These are phyloP conservation scores for Vanessa cardui DNA, from an alignment of 2,888 invertebrate species.

Conservation along the genomic window DNA sequence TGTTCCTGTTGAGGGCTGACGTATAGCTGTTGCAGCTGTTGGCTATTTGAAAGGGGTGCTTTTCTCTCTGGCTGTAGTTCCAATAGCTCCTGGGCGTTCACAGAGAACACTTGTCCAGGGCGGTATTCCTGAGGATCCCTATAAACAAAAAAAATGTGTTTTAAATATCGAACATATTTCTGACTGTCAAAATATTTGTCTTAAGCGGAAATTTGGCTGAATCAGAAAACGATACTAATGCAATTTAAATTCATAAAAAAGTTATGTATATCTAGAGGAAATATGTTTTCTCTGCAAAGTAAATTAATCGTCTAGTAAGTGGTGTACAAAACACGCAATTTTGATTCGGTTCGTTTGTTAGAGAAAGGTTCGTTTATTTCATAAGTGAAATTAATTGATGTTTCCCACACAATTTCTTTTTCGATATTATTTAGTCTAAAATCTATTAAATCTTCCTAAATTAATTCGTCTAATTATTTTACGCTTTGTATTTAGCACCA, in stretches of 20 bases:
- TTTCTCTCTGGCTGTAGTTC: conserved; percentile 74
- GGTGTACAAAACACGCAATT: conserved; percentile 36
- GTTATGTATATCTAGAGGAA: conserved; percentile 19
- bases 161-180: too few relatives aligned
- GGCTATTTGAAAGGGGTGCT: conserved; percentile 59
- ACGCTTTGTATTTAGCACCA: too few relatives aligned
- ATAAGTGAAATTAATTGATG: conserved; percentile 39
- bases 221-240: not conserved
- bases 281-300: conserved; percentile 25
- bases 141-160: too few relatives aligned
- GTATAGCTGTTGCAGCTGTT: conserved; percentile 69
- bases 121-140: conserved; percentile 63
- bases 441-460: not conserved
- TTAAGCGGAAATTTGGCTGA: not conserved
- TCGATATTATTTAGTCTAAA: conserved; percentile 21
- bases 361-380: conserved; percentile 39
- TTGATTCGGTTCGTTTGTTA: conserved; percentile 39
- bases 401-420: conserved; percentile 38
- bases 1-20: conserved; percentile 64
- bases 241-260: conserved; percentile 5
- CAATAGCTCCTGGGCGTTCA: conserved; percentile 69
- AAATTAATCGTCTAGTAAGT: conserved; percentile 32
- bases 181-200: too few relatives aligned
- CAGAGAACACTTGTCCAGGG: conserved; percentile 74
- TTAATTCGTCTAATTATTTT: too few relatives aligned